phyloP scores from a whole-genome alignment of 1,140 invertebrate genomes.

The Brachystomella parvula region DNA sequence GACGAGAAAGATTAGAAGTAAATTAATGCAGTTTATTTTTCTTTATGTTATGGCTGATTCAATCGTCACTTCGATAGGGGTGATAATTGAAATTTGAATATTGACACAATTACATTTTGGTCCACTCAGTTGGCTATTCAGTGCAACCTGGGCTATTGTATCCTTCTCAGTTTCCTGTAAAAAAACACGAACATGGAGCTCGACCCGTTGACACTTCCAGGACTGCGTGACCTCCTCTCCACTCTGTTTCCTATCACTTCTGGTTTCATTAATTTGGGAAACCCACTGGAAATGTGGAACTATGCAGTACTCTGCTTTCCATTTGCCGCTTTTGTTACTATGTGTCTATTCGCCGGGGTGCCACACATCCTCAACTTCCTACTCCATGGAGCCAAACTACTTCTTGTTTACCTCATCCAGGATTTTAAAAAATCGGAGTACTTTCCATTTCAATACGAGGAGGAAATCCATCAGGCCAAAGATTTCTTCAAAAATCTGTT shows the following conservation, averaged over 20 bases:
- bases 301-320: slow-evolving; percentile 9
- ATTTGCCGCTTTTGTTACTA: neutral
- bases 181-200: too few relatives aligned
- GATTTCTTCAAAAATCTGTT: too few relatives aligned
- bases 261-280: slow-evolving; percentile 5
- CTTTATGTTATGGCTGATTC: neutral
- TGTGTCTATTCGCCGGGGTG: neutral
- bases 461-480: too few relatives aligned
- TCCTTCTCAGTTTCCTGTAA: neutral
- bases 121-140: too few relatives aligned
- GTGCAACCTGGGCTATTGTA: too few relatives aligned
- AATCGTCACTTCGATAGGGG: neutral
- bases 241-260: neutral
- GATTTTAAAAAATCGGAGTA: too few relatives aligned
- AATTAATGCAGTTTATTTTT: neutral
- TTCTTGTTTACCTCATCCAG: neutral
- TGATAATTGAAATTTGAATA: neutral
- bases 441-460: too few relatives aligned
- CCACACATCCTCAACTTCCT: slow-evolving; percentile 6
- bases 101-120: neutral
- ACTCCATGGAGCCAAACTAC: neutral
- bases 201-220: too few relatives aligned
- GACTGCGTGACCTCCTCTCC: neutral
- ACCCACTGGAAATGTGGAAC: slow-evolving; percentile 6
- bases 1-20: slow-evolving; percentile 19